Conservation (phyloP, 2,113 vertebrate species). For the Ceratotherium simum region DNA sequence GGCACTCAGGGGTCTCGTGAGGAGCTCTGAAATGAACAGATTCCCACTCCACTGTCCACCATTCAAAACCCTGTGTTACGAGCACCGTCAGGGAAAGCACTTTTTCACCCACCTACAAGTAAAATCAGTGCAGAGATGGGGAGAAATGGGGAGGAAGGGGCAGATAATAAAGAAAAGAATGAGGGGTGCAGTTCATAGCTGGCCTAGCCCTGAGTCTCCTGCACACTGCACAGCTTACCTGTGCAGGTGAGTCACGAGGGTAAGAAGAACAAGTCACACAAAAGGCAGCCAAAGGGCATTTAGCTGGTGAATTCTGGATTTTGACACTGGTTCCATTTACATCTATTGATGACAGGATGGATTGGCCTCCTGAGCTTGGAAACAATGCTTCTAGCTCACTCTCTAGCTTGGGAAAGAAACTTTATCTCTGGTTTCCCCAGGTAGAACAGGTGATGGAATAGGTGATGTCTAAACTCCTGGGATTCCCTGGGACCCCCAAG, state of each 20-base stretch:
- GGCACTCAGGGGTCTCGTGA: too few relatives aligned
- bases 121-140: too few relatives aligned
- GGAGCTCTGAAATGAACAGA: neutral
- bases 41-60: neutral
- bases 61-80: neutral
- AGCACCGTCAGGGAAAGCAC: neutral
- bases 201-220: too few relatives aligned
- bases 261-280: neutral
- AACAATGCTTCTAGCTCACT: neutral
- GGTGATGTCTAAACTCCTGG: neutral
- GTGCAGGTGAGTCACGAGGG: neutral
- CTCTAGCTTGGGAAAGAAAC: neutral
- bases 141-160: neutral
- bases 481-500: neutral
- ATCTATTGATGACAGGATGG: neutral
- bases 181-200: too few relatives aligned
- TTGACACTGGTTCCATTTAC: too few relatives aligned
- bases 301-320: accelerated
- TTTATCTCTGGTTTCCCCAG: neutral
- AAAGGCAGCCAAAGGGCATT: neutral
- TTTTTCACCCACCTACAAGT: neutral
- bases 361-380: neutral
- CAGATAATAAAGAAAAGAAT: neutral
- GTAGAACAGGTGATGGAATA: neutral
- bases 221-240: neutral